phyloP scores from a whole-genome alignment of 2,888 invertebrate genomes.

The Muscina levida region DNA sequence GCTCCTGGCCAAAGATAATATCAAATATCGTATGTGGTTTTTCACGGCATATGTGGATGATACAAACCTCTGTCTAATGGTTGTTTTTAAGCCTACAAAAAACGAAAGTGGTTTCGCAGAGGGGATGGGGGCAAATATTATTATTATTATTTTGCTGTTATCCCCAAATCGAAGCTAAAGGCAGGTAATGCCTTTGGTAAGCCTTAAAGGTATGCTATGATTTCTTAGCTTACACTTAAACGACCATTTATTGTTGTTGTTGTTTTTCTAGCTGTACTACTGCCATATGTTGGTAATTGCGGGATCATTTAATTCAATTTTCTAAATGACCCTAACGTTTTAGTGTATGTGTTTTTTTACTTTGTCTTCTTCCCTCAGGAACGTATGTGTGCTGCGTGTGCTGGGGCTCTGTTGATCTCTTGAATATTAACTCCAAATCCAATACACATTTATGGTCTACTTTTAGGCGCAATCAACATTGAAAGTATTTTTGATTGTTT shows the following conservation, averaged over 20 bases:
- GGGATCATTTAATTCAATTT: constrained; percentile 58
- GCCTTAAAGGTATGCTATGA: constrained; percentile 45
- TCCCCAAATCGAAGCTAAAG: constrained; percentile 7
- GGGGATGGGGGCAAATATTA: neutral
- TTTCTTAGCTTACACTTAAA: constrained; percentile 24
- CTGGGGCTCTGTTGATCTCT: neutral
- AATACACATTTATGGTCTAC: constrained; percentile 29
- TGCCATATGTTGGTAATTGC: constrained; percentile 45
- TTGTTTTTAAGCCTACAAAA: neutral
- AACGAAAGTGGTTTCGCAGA: neutral
- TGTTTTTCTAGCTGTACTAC: neutral
- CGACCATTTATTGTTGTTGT: neutral
- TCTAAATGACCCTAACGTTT: constrained; percentile 45
- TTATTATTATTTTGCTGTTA: constrained; percentile 34
- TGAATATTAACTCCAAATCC: neutral
- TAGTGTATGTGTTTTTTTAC: neutral
- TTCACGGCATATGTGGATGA: constrained; percentile 15
- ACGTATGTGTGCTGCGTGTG: neutral
- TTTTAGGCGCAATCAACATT: constrained; percentile 37
- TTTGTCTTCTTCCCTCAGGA: neutral
- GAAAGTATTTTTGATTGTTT: constrained; percentile 36
- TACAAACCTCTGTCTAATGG: constrained; percentile 11
- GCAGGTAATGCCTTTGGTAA: constrained; percentile 2
- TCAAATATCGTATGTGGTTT: constrained; percentile 22
- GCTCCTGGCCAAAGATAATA: constrained; percentile 5